A percentile compares a stretch with the other conserved stretches of the same genome.
These are phyloP conservation scores for Rhinopomastus cyanomelas DNA, from an alignment of 2,113 vertebrate genomes.

Conservation along the genomic window DNA sequence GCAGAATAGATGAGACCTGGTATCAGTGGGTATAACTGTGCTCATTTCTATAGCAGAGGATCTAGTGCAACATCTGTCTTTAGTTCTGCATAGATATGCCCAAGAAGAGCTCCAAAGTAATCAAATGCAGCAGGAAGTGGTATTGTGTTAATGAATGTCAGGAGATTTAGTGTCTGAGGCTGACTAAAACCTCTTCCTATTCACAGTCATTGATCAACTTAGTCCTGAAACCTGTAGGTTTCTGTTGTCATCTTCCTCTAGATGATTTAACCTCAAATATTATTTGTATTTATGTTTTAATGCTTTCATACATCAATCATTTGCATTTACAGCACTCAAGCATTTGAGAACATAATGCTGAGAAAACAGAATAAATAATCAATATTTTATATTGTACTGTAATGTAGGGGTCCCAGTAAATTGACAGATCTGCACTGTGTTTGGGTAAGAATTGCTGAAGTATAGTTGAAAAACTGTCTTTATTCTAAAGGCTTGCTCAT, in stretches of 20 bases:
- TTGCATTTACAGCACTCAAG: not conserved
- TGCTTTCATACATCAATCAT: not conserved
- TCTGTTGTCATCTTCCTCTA: not conserved
- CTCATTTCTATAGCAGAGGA: not conserved
- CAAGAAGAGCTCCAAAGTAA: not conserved
- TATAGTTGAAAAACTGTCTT: not conserved
- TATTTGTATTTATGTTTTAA: not conserved
- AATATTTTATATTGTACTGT: not conserved
- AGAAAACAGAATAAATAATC: not conserved
- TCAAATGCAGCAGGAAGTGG: not conserved
- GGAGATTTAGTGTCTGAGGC: not conserved
- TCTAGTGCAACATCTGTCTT: not conserved
- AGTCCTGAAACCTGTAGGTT: not conserved
- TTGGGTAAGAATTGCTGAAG: not conserved
- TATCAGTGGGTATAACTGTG: not conserved
- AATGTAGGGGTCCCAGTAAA: not conserved
- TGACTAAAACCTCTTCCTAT: not conserved
- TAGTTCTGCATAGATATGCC: no score
- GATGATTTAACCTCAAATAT: not conserved
- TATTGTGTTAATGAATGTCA: not conserved
- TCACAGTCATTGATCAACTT: not conserved
- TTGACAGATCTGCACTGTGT: not conserved
- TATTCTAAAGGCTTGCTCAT: not conserved
- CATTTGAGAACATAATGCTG: not conserved
- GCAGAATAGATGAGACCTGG: not conserved